phyloP scores from a whole-genome alignment of 2,797 vertebrate species.

The Morus bassanus region DNA sequence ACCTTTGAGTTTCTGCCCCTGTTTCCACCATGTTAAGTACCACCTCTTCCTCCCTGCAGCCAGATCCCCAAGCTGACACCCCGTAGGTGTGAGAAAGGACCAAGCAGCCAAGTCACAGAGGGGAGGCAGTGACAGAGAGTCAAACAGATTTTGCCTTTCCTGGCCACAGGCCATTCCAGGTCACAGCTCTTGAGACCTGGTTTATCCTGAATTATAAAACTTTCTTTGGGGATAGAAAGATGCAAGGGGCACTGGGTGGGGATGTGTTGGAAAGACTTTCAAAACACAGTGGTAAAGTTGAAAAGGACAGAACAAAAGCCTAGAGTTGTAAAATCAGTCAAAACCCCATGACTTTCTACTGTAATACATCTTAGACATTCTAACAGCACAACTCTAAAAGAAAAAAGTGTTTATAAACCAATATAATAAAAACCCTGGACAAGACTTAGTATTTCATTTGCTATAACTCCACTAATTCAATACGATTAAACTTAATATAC shows the following conservation, averaged over 20 bases:
- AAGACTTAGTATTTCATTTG: neutral
- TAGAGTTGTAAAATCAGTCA: neutral
- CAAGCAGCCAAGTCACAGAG: neutral
- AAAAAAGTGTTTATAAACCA: neutral
- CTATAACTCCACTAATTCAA: neutral
- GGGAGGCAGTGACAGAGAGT: no score
- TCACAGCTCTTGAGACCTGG: neutral
- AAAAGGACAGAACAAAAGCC: neutral
- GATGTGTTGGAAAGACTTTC: neutral
- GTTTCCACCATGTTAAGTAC: rapidly evolving
- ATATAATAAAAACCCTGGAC: neutral
- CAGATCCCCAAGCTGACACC: rapidly evolving
- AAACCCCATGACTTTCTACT: neutral
- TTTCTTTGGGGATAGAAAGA: no score
- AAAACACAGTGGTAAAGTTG: neutral
- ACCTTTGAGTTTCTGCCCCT: neutral
- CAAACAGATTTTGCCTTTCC: neutral
- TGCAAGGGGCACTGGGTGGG: rapidly evolving
- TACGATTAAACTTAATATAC: rapidly evolving
- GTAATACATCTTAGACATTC: neutral
- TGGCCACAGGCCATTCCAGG: neutral
- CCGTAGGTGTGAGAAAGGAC: rapidly evolving
- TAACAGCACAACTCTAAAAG: neutral
- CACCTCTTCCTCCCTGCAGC: neutral
- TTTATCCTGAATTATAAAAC: rapidly evolving